These are phyloP conservation scores for Dicranocentrus wangi DNA, from an alignment of 2,888 invertebrate genomes.

Conservation along the genomic window DNA sequence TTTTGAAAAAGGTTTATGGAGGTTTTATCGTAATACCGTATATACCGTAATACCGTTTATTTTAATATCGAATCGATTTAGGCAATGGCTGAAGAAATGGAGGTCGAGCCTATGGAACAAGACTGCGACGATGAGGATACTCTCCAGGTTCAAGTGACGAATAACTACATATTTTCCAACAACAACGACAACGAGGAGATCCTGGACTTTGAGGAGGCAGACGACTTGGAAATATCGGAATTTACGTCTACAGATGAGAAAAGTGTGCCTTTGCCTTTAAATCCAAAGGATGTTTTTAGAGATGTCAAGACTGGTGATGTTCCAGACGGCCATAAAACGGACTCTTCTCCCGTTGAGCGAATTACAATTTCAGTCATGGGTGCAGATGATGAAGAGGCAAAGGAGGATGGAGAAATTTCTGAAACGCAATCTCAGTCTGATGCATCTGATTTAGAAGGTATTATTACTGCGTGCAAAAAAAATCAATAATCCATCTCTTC, in stretches of 20 bases:
- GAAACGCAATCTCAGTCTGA: conserved; percentile 41
- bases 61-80: too few relatives aligned
- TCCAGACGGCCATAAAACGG: neutral
- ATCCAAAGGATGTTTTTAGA: neutral
- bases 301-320: neutral
- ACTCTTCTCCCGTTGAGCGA: neutral
- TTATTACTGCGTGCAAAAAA: too few relatives aligned
- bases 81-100: conserved; percentile 17
- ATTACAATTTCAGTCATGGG: conserved; percentile 39
- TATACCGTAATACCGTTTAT: too few relatives aligned
- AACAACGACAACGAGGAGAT: conserved; percentile 24
- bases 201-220: conserved; percentile 50
- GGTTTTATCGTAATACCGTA: too few relatives aligned
- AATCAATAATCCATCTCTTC: too few relatives aligned
- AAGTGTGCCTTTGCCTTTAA: neutral
- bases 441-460: conserved; percentile 27
- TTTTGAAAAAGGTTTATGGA: too few relatives aligned
- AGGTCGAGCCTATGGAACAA: conserved; percentile 50
- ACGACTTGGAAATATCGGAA: conserved; percentile 51
- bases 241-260: conserved; percentile 27
- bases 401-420: conserved; percentile 59
- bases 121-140: conserved; percentile 32
- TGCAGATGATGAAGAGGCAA: conserved; percentile 25
- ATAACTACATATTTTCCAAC: conserved; percentile 28
- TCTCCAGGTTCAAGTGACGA: conserved; percentile 36